Evolutionary conservation across 2,888 invertebrate species (phyloP), one percentile per base, ranked within the genome.

Genomic region (Fissipunctia ypsillon): DNA sequence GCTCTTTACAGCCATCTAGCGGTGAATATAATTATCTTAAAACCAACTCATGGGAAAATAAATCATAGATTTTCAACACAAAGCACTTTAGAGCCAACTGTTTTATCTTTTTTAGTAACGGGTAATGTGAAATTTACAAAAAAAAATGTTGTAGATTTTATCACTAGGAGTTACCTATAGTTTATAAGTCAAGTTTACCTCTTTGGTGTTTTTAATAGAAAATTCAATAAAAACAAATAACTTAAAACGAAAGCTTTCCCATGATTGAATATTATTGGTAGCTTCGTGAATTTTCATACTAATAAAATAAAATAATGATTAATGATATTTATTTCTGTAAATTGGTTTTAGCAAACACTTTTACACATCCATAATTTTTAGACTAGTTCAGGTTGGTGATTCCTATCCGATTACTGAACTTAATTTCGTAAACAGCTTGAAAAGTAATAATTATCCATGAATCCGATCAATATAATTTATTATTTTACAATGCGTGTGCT

Each of bases 21-120:
- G 89, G 88, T 89, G 90, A 91, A 91, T 89, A 90, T 91, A 92
- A 93, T 93, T 93, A 91, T 89, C 88, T 87, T 77, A 86, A 91
- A 92, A 91, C 86, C 88, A 91, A 91, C 89, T 90, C 91, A 92
- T 93, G 92, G 90, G 93, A 93, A 92, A 91, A 90, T 90, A 89
- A 90, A 90, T 89, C 89, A 89, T 68, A 74, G 25, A 86, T 83
- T 84, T 78, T 73, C 75, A 73, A 83, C 87, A 87, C 84, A 84
- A 85, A 76, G 81, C 75, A 69, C 69, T 84, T 83, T 72, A 45
- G 63, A 59, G 22, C 12, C n/a, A 35, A 38, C 0, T 35, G 76
- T 69, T 14, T 60, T 76, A 61, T 65, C 50, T 60, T 74, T 63
- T 73, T 60, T 60, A 35, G 35, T 43, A 61, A 68, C 31, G 31